Conservation (phyloP, 30 jellyfish, hydroid and myxozoan genomes). For the Aurelia aurita complex sp. Pacific region DNA sequence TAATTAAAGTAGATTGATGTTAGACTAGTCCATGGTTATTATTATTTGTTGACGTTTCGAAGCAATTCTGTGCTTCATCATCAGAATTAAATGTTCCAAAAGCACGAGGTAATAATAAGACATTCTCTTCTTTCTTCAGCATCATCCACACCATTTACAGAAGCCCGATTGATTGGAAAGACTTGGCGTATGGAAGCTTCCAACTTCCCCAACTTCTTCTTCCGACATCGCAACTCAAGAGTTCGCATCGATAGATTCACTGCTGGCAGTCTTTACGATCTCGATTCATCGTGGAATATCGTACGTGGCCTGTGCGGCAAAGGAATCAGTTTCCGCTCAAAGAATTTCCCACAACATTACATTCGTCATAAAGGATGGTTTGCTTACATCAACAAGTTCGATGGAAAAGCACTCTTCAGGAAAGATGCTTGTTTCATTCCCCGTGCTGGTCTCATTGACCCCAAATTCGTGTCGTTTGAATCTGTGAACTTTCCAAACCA, state of each 20-base stretch:
- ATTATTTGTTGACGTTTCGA: too few relatives aligned
- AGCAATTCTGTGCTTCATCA: too few relatives aligned
- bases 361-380: background rate
- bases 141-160: too few relatives aligned
- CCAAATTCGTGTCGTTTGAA: slow-evolving; percentile 20
- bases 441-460: slow-evolving; percentile 14
- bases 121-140: too few relatives aligned
- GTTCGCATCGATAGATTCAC: slow-evolving; percentile 1
- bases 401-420: slow-evolving; percentile 2
- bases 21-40: too few relatives aligned
- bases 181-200: background rate
- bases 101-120: too few relatives aligned
- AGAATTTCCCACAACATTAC: slow-evolving; percentile 17
- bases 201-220: background rate
- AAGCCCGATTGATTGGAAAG: slow-evolving; percentile 1
- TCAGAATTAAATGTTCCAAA: too few relatives aligned
- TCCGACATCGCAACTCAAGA: slow-evolving; percentile 8
- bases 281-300: slow-evolving; percentile 1
- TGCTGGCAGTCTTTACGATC: background rate
- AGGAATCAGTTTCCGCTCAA: slow-evolving; percentile 21
- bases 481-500: slow-evolving; percentile 20
- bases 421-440: slow-evolving; percentile 13
- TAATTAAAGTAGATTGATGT: too few relatives aligned
- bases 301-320: slow-evolving; percentile 26
- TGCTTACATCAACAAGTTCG: background rate